Conservation (phyloP, 2,113 vertebrate genomes). For the Ifrita kowaldi region DNA sequence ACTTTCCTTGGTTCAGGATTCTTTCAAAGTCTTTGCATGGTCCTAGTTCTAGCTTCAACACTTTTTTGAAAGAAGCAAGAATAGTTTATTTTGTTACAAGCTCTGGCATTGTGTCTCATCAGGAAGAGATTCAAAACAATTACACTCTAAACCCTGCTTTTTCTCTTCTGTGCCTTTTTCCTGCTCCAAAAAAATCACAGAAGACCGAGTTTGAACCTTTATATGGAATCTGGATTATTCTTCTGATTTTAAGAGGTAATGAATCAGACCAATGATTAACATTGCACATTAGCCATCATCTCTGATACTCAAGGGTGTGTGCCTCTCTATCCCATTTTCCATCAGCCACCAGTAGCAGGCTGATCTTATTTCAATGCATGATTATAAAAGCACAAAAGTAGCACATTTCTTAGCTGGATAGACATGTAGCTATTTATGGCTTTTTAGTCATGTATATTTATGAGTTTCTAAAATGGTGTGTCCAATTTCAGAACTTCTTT, state of each 20-base stretch:
- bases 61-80: not conserved
- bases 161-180: not conserved
- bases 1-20: not conserved
- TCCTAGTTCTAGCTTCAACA: not conserved
- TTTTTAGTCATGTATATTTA: constrained; percentile 34
- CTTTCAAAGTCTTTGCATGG: not conserved
- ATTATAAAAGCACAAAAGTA: constrained; percentile 2
- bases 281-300: not conserved
- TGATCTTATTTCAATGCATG: not conserved
- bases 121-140: not conserved
- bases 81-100: not conserved
- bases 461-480: constrained; percentile 56
- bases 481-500: constrained; percentile 36
- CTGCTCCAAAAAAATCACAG: accelerated
- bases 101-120: not conserved
- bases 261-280: not conserved
- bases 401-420: constrained; percentile 37
- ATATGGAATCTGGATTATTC: not conserved
- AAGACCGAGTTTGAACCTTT: not conserved
- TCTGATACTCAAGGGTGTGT: not conserved
- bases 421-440: constrained; percentile 50
- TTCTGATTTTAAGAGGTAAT: not conserved
- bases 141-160: not conserved
- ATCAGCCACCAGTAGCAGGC: not conserved
- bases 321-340: not conserved